Evolutionary conservation across 2,113 vertebrate genomes (phyloP).

Genomic region (Leptocoma aspasia): DNA sequence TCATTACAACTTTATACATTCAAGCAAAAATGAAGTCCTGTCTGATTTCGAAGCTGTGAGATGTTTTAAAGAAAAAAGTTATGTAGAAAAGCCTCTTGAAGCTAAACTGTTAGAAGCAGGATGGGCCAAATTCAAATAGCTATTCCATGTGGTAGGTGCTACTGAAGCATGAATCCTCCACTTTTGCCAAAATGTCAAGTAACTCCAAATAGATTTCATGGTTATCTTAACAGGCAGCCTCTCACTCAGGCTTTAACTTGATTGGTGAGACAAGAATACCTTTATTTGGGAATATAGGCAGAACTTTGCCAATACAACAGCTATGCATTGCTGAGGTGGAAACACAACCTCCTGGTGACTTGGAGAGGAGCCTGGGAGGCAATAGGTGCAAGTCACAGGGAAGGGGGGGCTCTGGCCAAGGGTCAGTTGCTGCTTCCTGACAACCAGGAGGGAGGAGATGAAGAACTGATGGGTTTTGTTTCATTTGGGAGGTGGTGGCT

Average conservation of each 20-base stretch:
- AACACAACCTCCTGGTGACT: not conserved
- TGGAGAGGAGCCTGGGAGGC: not conserved
- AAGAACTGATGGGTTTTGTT: not conserved
- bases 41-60: not conserved
- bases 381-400: not conserved
- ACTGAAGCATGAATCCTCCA: not conserved
- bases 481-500: not conserved
- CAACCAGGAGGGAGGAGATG: not conserved
- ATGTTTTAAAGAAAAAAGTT: not conserved
- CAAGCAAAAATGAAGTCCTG: not conserved
- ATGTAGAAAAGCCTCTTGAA: not conserved
- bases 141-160: not conserved
- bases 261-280: not conserved
- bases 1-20: not conserved
- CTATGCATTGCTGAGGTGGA: not conserved
- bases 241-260: not conserved
- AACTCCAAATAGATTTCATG: not conserved
- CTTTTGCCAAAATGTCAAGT: not conserved
- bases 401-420: not conserved
- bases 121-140: not conserved
- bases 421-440: not conserved
- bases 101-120: not conserved
- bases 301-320: not conserved
- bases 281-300: not conserved
- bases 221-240: not conserved